A percentile compares a stretch with the other conserved stretches of the same genome.
These are phyloP conservation scores for Mallotus villosus DNA, from an alignment of 2,797 vertebrate genomes.

Conservation along the genomic window DNA sequence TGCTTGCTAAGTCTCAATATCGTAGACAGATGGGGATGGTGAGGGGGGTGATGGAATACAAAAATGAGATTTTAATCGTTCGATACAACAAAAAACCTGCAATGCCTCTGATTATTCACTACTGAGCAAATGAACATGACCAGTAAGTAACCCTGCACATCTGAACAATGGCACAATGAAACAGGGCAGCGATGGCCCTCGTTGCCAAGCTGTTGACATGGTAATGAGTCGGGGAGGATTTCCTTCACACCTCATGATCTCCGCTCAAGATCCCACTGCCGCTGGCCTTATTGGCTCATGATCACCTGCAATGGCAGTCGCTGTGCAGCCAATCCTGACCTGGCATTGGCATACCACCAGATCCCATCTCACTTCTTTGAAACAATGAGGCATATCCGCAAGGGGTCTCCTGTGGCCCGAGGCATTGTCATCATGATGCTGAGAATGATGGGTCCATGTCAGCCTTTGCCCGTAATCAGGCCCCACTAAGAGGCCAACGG, in stretches of 20 bases:
- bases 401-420: background rate
- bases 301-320: constrained; percentile 1
- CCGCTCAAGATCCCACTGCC: background rate
- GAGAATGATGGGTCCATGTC: constrained; percentile 14
- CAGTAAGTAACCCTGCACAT: background rate
- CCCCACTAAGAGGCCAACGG: too few species aligned
- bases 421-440: constrained; percentile 40
- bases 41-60: background rate
- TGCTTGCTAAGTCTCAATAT: background rate
- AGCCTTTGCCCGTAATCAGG: background rate
- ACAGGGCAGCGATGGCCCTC: background rate
- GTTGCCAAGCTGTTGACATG: constrained; percentile 13
- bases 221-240: constrained; percentile 14
- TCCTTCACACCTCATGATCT: constrained; percentile 27
- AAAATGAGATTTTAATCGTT: background rate
- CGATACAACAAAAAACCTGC: background rate
- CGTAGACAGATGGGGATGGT: background rate
- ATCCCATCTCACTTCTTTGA: constrained; percentile 13
- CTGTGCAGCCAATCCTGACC: constrained; percentile 12
- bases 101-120: background rate
- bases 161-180: background rate
- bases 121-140: background rate
- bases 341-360: constrained; percentile 24
- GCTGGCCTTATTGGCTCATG: constrained; percentile 16
- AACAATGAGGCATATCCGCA: constrained; percentile 2